These are phyloP conservation scores for Leptoclinus maculatus DNA, from an alignment of 2,797 vertebrate species.

Conservation along the genomic window DNA sequence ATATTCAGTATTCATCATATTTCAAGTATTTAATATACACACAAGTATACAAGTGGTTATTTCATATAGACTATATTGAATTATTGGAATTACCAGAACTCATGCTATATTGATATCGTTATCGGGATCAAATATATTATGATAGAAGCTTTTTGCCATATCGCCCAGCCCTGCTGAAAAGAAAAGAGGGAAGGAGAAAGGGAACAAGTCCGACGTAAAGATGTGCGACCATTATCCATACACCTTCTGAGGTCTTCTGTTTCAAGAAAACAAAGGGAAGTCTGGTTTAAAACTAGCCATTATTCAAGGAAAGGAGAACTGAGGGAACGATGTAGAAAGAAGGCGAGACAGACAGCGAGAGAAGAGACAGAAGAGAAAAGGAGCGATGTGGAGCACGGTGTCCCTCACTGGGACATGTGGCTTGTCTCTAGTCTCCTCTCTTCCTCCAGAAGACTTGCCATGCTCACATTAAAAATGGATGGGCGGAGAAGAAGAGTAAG, in stretches of 20 bases:
- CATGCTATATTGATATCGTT: too few species aligned
- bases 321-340: slow-evolving; percentile 28
- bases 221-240: slow-evolving; percentile 53
- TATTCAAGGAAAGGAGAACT: slow-evolving; percentile 69
- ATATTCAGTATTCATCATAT: neutral
- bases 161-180: neutral
- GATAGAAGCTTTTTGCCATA: too few species aligned
- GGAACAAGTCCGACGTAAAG: slow-evolving; percentile 39
- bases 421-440: slow-evolving; percentile 26
- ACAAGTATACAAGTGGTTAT: too few species aligned
- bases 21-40: too few species aligned
- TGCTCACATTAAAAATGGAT: slow-evolving; percentile 78
- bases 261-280: slow-evolving; percentile 38
- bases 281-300: slow-evolving; percentile 71
- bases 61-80: too few species aligned
- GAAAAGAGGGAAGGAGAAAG: slow-evolving; percentile 4
- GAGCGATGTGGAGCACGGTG: slow-evolving; percentile 40
- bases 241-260: slow-evolving; percentile 45
- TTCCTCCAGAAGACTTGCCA: slow-evolving; percentile 60
- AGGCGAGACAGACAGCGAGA: slow-evolving; percentile 14
- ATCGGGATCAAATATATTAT: too few species aligned
- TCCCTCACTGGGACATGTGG: slow-evolving; percentile 60
- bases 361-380: slow-evolving; percentile 24
- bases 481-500: slow-evolving; percentile 32
- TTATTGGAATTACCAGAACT: too few species aligned